Evolutionary conservation across 2,888 invertebrate species (phyloP).

Genomic region (Deroplatys truncata): DNA sequence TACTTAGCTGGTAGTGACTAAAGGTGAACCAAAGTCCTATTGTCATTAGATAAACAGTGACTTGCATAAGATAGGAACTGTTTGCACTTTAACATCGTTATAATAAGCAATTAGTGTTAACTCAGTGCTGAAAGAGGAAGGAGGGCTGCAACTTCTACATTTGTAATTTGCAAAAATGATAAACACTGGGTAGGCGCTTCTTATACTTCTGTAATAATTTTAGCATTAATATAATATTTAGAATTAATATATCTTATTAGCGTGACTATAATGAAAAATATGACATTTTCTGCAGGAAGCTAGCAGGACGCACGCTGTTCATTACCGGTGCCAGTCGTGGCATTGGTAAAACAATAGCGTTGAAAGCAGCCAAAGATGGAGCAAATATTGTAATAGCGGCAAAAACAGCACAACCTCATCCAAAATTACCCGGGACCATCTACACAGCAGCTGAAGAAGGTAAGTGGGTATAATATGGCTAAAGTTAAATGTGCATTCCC

Average conservation of each 20-base stretch:
- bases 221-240: neutral
- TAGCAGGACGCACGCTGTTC: slow-evolving; percentile 87
- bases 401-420: slow-evolving; percentile 86
- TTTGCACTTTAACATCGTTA: neutral
- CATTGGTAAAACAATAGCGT: slow-evolving; percentile 91
- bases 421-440: slow-evolving; percentile 88
- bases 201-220: neutral
- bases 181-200: neutral
- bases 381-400: slow-evolving; percentile 89
- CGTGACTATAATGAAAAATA: too few species aligned
- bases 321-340: slow-evolving; percentile 96
- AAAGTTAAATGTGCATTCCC: too few species aligned
- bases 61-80: neutral
- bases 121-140: too few species aligned
- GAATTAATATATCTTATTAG: neutral
- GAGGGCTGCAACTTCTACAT: too few species aligned
- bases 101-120: neutral
- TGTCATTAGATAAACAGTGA: neutral
- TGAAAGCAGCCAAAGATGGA: slow-evolving; percentile 89
- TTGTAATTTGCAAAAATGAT: neutral
- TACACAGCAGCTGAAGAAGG: slow-evolving; percentile 87
- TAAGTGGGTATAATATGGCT: slow-evolving; percentile 43
- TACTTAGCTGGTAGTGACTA: too few species aligned
- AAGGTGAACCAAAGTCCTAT: too few species aligned
- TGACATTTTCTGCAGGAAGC: slow-evolving; percentile 45